phyloP scores from a whole-genome alignment of 1,140 invertebrate species.

The Lepidurus couesii region DNA sequence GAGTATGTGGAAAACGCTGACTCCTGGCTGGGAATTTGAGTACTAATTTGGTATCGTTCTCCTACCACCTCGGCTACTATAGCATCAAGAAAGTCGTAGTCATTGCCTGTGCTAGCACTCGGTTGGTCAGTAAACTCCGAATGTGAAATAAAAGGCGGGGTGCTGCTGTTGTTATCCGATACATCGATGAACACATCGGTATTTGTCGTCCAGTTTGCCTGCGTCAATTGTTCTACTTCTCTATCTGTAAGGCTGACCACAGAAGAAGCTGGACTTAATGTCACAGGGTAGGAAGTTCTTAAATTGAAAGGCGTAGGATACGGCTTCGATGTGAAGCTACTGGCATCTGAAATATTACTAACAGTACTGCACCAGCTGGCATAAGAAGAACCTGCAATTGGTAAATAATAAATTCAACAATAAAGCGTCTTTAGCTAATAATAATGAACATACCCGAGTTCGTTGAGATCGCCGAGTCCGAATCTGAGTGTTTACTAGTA shows the following conservation, averaged over 20 bases:
- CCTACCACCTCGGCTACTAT: neutral
- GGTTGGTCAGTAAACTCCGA: neutral
- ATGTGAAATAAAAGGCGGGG: neutral
- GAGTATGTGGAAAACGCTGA: neutral
- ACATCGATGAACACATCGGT: neutral
- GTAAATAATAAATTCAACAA: neutral
- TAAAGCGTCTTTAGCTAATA: neutral
- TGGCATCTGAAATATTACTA: neutral
- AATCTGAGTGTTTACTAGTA: neutral
- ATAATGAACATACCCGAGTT: neutral
- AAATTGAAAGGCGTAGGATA: neutral
- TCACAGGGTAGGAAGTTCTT: neutral
- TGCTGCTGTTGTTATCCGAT: neutral
- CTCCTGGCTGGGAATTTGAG: neutral
- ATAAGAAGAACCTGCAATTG: neutral
- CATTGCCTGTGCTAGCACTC: neutral
- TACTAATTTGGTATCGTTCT: neutral
- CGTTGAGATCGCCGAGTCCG: neutral
- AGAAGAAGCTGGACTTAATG: neutral
- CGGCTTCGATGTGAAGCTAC: neutral
- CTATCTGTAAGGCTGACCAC: neutral
- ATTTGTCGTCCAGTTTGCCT: neutral
- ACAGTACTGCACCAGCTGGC: constrained; percentile 6
- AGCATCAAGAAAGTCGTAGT: neutral
- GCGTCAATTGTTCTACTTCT: neutral